Evolutionary conservation across 1,140 invertebrate genomes (phyloP).

Genomic region (Eriocheir sinensis): DNA sequence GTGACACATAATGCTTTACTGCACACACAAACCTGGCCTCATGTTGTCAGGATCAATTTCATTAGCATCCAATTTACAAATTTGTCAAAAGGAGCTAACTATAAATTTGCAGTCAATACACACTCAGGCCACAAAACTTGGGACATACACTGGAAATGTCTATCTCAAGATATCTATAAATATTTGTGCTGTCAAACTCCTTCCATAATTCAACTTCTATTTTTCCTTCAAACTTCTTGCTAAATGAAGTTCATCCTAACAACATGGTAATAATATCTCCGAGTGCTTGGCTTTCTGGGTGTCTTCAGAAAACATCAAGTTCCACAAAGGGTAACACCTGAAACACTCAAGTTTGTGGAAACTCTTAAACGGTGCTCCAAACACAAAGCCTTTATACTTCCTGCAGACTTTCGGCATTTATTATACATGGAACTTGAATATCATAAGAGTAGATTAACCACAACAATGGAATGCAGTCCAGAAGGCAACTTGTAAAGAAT

Average conservation of each 20-base stretch:
- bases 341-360: slow-evolving; percentile 28
- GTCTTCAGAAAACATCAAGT: slow-evolving; percentile 32
- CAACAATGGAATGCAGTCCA: slow-evolving; percentile 76
- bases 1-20: slow-evolving; percentile 20
- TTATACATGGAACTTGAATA: slow-evolving; percentile 61
- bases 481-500: slow-evolving; percentile 77
- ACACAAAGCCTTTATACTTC: slow-evolving; percentile 72
- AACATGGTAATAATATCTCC: neutral
- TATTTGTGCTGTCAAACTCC: slow-evolving; percentile 15
- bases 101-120: slow-evolving; percentile 6
- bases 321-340: slow-evolving; percentile 1
- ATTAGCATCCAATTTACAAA: neutral
- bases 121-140: neutral
- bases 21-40: slow-evolving; percentile 33
- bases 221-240: neutral
- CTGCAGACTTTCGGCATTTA: slow-evolving; percentile 68
- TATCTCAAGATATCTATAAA: neutral
- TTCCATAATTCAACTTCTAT: neutral
- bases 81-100: neutral
- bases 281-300: slow-evolving; percentile 53
- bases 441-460: slow-evolving; percentile 66
- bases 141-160: neutral
- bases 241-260: slow-evolving; percentile 9
- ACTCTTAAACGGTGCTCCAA: slow-evolving; percentile 49
- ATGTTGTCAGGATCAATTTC: slow-evolving; percentile 33